These are phyloP conservation scores for Bergia sp. DNA, from an alignment of 92 coral and sea anemone genomes.

Conservation along the genomic window DNA sequence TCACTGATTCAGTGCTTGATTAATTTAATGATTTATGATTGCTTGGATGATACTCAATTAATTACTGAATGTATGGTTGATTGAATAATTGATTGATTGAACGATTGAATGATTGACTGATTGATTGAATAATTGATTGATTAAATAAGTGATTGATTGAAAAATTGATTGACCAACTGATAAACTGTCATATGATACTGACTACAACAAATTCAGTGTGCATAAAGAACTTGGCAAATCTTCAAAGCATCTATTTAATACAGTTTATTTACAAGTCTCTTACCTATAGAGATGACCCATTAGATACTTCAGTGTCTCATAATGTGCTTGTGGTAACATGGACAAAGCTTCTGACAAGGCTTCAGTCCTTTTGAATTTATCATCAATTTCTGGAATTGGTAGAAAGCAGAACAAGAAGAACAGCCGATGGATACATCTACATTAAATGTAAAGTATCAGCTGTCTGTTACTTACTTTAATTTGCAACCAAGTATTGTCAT, in stretches of 20 bases:
- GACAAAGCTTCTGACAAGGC: slow-evolving; percentile 76
- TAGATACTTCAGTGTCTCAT: slow-evolving; percentile 86
- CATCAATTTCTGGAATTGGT: slow-evolving; percentile 60
- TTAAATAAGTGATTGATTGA: neutral
- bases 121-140: too few relatives aligned
- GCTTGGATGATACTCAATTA: too few relatives aligned
- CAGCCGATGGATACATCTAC: neutral
- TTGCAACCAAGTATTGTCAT: neutral
- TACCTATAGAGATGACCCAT: slow-evolving; percentile 92
- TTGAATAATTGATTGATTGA: too few relatives aligned
- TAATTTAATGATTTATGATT: too few relatives aligned
- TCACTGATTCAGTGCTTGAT: neutral
- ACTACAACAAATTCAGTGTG: neutral
- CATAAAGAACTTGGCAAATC: neutral
- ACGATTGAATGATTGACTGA: too few relatives aligned
- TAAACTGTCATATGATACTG: too few relatives aligned
- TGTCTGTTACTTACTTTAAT: too few relatives aligned
- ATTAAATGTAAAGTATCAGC: too few relatives aligned
- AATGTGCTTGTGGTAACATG: slow-evolving; percentile 88
- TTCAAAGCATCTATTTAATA: neutral
- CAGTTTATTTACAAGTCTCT: neutral
- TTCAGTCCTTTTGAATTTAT: slow-evolving; percentile 66
- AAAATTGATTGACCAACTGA: neutral
- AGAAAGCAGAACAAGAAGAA: neutral
- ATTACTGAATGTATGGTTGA: too few relatives aligned